Evolutionary conservation across 2,888 invertebrate genomes (phyloP).

Genomic region (Ophion slaviceki): DNA sequence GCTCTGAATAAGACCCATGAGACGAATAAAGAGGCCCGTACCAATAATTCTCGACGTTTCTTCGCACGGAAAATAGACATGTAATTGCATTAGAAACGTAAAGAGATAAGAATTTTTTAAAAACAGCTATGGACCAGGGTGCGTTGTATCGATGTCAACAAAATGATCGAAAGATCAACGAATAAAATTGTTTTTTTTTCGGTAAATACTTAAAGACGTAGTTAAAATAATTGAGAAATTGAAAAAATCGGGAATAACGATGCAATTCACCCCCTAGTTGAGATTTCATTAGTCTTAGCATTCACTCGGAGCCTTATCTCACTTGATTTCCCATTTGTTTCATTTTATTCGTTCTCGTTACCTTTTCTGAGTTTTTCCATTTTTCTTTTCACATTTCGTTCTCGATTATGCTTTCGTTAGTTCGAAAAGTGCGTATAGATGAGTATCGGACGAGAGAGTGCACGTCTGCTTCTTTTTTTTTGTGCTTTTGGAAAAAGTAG

Average conservation of each 20-base stretch:
- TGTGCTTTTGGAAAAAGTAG: constrained; percentile 29
- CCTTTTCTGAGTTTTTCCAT: constrained; percentile 61
- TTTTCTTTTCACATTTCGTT: constrained; percentile 61
- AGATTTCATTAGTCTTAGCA: constrained; percentile 49
- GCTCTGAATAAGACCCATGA: constrained; percentile 62
- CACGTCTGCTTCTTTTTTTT: constrained; percentile 42
- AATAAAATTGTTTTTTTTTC: neutral
- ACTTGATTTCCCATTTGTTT: constrained; percentile 46
- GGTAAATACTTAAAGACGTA: no score
- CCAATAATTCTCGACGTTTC: constrained; percentile 62
- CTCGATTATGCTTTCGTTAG: constrained; percentile 49
- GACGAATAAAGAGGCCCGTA: constrained; percentile 54
- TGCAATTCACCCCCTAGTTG: constrained; percentile 43
- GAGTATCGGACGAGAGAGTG: constrained; percentile 54
- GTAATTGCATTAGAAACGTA: constrained; percentile 39
- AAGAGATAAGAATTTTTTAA: constrained; percentile 39
- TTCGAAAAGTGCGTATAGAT: constrained; percentile 52
- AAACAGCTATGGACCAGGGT: constrained; percentile 32
- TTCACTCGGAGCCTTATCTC: constrained; percentile 48
- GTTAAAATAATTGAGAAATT: neutral
- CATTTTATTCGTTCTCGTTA: constrained; percentile 52
- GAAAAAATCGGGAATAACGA: constrained; percentile 11
- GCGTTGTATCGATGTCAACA: constrained; percentile 43
- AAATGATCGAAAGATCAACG: neutral
- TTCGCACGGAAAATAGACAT: constrained; percentile 37